Conservation (phyloP, 2,888 invertebrate genomes). For the Sphaeridia pumilis region DNA sequence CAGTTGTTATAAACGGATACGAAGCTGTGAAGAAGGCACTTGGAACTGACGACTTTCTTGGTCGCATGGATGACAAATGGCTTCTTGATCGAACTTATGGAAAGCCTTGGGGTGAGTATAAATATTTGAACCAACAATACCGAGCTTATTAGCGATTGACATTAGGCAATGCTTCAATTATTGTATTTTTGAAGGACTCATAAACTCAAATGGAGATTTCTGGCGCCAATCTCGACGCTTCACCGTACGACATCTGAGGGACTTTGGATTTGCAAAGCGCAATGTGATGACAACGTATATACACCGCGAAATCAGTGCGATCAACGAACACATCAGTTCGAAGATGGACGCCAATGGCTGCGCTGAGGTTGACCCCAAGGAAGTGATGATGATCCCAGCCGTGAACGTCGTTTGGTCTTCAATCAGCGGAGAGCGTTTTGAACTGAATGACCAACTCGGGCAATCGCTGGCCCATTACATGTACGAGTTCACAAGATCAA, state of each 20-base stretch:
- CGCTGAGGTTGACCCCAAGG: background rate
- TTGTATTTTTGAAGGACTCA: background rate
- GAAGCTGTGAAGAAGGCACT: background rate
- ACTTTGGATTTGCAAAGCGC: background rate
- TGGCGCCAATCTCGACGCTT: background rate
- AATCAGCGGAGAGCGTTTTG: background rate
- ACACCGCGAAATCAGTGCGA: background rate
- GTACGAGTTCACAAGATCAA: background rate
- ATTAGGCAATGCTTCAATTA: background rate
- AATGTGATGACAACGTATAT: background rate
- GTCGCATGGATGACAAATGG: slow-evolving; percentile 3
- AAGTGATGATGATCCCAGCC: background rate
- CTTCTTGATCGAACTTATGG: background rate
- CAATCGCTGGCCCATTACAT: background rate
- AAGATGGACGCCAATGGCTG: background rate
- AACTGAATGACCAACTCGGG: background rate
- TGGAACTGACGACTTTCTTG: background rate
- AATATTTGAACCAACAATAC: background rate
- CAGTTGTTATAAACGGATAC: slow-evolving; percentile 7
- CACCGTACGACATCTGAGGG: background rate
- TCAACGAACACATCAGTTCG: background rate
- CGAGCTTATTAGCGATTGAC: too few species aligned
- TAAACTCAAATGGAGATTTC: background rate
- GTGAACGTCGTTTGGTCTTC: background rate
- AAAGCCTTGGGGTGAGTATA: slow-evolving; percentile 1